phyloP scores from a whole-genome alignment of 2,797 vertebrate species.

The Spinus pinus region DNA sequence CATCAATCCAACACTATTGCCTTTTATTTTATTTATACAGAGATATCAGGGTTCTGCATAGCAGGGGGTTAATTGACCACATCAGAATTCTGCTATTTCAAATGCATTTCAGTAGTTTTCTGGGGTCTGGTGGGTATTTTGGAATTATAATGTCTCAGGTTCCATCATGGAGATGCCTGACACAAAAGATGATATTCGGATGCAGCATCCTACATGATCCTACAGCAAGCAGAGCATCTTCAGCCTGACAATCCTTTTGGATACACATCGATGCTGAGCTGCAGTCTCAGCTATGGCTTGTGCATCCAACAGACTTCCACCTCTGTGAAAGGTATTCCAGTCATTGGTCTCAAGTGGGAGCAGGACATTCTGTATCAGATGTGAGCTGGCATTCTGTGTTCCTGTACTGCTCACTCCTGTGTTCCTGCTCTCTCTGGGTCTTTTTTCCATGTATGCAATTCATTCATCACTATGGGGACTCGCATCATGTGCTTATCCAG shows the following conservation, averaged over 20 bases:
- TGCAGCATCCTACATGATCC: neutral
- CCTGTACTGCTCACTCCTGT: neutral
- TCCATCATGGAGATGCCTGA: neutral
- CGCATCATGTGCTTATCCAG: neutral
- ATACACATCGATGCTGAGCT: neutral
- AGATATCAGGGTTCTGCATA: neutral
- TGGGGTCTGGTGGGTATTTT: neutral
- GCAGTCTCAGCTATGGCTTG: neutral
- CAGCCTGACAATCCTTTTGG: neutral
- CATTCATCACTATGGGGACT: neutral
- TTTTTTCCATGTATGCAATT: neutral
- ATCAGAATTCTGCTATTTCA: slow-evolving; percentile 1
- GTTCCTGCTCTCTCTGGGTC: neutral
- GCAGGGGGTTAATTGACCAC: neutral
- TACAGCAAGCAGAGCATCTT: neutral
- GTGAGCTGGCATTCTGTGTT: neutral
- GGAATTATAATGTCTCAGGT: neutral
- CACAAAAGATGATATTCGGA: neutral
- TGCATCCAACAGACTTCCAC: neutral
- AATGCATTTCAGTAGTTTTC: neutral
- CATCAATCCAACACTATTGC: neutral
- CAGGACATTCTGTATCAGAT: neutral
- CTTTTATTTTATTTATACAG: slow-evolving; percentile 6
- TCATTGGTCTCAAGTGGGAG: neutral
- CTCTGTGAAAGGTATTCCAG: neutral